These are phyloP conservation scores for Dasyurus viverrinus DNA, from an alignment of 2,113 vertebrate species.

Conservation along the genomic window DNA sequence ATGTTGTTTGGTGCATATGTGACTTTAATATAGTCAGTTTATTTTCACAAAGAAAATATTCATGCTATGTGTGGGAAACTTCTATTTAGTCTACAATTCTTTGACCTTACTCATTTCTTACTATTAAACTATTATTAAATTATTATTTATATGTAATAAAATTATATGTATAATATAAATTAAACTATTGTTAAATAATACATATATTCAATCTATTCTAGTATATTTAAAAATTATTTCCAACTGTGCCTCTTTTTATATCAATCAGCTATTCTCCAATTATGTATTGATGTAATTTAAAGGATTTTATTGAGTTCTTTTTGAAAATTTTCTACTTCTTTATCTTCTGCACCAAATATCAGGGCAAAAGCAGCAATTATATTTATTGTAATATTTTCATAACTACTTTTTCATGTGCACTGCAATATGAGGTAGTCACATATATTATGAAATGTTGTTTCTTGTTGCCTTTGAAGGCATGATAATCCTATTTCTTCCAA, in stretches of 20 bases:
- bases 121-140: neutral
- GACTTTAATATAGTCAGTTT: neutral
- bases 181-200: too few species aligned
- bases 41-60: neutral
- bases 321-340: neutral
- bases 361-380: too few species aligned
- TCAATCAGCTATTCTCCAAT: neutral
- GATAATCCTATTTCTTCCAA: neutral
- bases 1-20: neutral
- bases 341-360: neutral
- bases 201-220: neutral
- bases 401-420: neutral
- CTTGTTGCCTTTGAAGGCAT: neutral
- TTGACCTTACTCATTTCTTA: neutral
- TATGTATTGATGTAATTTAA: neutral
- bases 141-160: too few species aligned
- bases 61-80: neutral
- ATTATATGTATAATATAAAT: too few species aligned
- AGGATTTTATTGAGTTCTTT: neutral
- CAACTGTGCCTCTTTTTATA: neutral
- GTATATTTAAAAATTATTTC: neutral
- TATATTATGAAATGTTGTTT: neutral
- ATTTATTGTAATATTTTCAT: too few species aligned
- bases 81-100: neutral
- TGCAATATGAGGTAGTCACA: neutral